These are phyloP conservation scores for Mya arenaria DNA, from an alignment of 1,140 invertebrate species.

Conservation along the genomic window DNA sequence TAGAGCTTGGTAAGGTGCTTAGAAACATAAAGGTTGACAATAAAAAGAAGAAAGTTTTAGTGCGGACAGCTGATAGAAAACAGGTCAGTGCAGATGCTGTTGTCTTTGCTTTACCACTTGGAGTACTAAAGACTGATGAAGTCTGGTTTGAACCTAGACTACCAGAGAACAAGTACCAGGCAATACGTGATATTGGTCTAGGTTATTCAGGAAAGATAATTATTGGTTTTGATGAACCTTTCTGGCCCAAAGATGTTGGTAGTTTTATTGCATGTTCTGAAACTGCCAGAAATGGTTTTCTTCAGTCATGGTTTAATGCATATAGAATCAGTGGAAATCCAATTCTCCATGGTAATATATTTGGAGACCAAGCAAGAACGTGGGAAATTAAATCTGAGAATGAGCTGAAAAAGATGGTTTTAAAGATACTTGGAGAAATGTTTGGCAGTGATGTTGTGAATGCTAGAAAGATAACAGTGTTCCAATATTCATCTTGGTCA, in stretches of 20 bases:
- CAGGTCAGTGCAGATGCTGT: slow-evolving; percentile 66
- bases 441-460: slow-evolving; percentile 63
- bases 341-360: slow-evolving; percentile 58
- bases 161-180: slow-evolving; percentile 53
- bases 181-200: slow-evolving; percentile 54
- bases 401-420: slow-evolving; percentile 56
- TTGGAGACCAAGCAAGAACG: slow-evolving; percentile 47
- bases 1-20: slow-evolving; percentile 64
- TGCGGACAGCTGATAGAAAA: slow-evolving; percentile 61
- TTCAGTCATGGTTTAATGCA: slow-evolving; percentile 67
- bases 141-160: slow-evolving; percentile 69
- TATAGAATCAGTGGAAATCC: slow-evolving; percentile 57
- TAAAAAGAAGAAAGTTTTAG: slow-evolving; percentile 57
- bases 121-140: slow-evolving; percentile 56
- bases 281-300: slow-evolving; percentile 53
- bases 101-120: slow-evolving; percentile 66
- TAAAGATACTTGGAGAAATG: slow-evolving; percentile 54
- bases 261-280: slow-evolving; percentile 43
- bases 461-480: slow-evolving; percentile 51
- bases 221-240: slow-evolving; percentile 67
- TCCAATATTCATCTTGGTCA: slow-evolving; percentile 64
- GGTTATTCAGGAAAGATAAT: slow-evolving; percentile 61
- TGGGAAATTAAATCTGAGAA: slow-evolving; percentile 62
- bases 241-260: slow-evolving; percentile 69
- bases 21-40: slow-evolving; percentile 67